phyloP scores from a whole-genome alignment of 2,888 invertebrate genomes.

The Cryptocheilus praepositus region DNA sequence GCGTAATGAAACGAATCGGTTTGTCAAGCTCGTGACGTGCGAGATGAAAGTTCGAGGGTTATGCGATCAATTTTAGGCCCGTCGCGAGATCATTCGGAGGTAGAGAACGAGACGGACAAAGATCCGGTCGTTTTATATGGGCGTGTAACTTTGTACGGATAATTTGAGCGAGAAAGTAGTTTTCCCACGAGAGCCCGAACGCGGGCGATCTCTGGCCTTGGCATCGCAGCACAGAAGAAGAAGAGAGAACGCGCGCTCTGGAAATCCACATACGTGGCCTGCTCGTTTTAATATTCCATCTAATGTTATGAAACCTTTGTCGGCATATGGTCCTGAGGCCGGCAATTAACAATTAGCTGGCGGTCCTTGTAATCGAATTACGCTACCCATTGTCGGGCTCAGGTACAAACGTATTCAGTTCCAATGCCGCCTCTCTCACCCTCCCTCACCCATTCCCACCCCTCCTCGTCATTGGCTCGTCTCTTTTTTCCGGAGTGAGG shows the following conservation, averaged over 20 bases:
- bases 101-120: too few species aligned
- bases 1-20: too few species aligned
- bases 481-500: constrained; percentile 50
- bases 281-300: constrained; percentile 67
- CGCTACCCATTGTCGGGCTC: constrained; percentile 72
- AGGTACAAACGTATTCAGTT: constrained; percentile 74
- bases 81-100: too few species aligned
- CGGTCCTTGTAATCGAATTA: constrained; percentile 76
- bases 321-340: constrained; percentile 64
- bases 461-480: constrained; percentile 49
- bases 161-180: not conserved
- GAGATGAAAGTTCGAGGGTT: too few species aligned
- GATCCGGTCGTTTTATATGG: too few species aligned
- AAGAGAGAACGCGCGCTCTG: constrained; percentile 35
- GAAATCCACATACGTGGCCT: constrained; percentile 47
- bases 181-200: constrained; percentile 1
- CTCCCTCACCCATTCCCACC: constrained; percentile 28
- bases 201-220: too few species aligned
- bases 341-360: constrained; percentile 75
- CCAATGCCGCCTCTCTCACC: constrained; percentile 49
- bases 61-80: too few species aligned
- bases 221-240: too few species aligned
- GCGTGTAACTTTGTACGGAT: too few species aligned
- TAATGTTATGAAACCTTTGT: constrained; percentile 67
- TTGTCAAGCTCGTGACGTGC: too few species aligned